Evolutionary conservation across 2,888 invertebrate species (phyloP).

Genomic region (Cheilosia pagana): DNA sequence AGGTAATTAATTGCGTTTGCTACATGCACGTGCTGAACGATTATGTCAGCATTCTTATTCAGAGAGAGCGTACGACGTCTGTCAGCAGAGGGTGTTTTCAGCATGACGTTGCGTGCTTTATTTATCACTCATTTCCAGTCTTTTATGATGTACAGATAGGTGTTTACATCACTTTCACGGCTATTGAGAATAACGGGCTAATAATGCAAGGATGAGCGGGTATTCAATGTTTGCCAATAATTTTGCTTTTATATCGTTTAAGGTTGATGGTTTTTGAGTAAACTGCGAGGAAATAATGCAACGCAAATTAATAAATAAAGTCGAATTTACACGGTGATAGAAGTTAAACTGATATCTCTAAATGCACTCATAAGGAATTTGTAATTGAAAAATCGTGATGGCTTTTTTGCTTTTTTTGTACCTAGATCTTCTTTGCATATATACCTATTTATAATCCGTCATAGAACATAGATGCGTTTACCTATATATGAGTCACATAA

Average conservation of each 20-base stretch:
- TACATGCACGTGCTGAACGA: constrained; percentile 40
- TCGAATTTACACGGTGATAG: background rate
- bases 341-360: too few species aligned
- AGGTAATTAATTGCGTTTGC: constrained; percentile 24
- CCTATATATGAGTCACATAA: too few species aligned
- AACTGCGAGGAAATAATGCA: background rate
- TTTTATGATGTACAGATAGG: background rate
- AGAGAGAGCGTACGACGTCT: background rate
- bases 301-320: background rate
- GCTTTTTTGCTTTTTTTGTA: too few species aligned
- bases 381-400: too few species aligned
- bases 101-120: constrained; percentile 44
- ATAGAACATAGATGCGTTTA: too few species aligned
- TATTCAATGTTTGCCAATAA: constrained; percentile 20
- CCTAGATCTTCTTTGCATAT: too few species aligned
- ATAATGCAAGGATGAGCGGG: constrained; percentile 34
- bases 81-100: constrained; percentile 5
- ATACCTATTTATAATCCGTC: too few species aligned
- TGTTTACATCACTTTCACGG: constrained; percentile 41
- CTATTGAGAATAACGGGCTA: constrained; percentile 32
- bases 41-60: constrained; percentile 22
- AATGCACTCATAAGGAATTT: too few species aligned
- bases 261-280: background rate
- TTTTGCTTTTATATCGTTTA: background rate
- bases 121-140: constrained; percentile 39